Evolutionary conservation across 2,888 invertebrate genomes (phyloP).

Genomic region (Aphidius colemani): DNA sequence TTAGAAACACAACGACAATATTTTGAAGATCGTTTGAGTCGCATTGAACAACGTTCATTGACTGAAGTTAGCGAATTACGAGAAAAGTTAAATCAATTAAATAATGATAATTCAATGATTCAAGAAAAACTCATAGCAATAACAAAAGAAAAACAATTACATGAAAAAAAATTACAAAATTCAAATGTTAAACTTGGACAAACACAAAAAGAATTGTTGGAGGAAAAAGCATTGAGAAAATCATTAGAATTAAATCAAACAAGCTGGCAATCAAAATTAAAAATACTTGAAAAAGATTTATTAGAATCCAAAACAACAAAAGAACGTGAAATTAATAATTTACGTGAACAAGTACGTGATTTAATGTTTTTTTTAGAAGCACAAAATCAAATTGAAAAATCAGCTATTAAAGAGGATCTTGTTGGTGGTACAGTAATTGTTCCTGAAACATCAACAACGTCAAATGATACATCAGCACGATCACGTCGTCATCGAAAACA

Average conservation of each 20-base stretch:
- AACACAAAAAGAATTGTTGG: slow-evolving; percentile 73
- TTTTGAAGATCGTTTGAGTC: slow-evolving; percentile 80
- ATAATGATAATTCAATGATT: slow-evolving; percentile 60
- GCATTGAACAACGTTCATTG: slow-evolving; percentile 58
- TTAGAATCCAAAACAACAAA: slow-evolving; percentile 58
- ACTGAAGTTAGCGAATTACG: slow-evolving; percentile 66
- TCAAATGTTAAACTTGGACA: slow-evolving; percentile 70
- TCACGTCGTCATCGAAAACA: slow-evolving; percentile 40
- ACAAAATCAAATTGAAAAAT: slow-evolving; percentile 68
- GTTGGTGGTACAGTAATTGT: slow-evolving; percentile 68
- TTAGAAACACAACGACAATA: slow-evolving; percentile 90
- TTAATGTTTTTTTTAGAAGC: slow-evolving; percentile 97
- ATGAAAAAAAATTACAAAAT: slow-evolving; percentile 74
- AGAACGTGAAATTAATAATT: slow-evolving; percentile 74
- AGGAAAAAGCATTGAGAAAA: slow-evolving; percentile 84
- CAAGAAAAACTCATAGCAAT: slow-evolving; percentile 64
- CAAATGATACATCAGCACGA: slow-evolving; percentile 29
- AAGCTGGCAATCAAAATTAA: slow-evolving; percentile 69
- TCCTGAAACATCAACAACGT: slow-evolving; percentile 44
- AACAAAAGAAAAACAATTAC: slow-evolving; percentile 68
- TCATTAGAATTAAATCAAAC: slow-evolving; percentile 77
- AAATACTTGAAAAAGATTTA: slow-evolving; percentile 50
- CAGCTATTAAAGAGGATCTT: slow-evolving; percentile 65
- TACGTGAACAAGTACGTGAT: slow-evolving; percentile 92
- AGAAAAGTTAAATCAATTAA: slow-evolving; percentile 62